Evolutionary conservation across 1,140 invertebrate species (phyloP).

Genomic region (Drosophila ercepeae): DNA sequence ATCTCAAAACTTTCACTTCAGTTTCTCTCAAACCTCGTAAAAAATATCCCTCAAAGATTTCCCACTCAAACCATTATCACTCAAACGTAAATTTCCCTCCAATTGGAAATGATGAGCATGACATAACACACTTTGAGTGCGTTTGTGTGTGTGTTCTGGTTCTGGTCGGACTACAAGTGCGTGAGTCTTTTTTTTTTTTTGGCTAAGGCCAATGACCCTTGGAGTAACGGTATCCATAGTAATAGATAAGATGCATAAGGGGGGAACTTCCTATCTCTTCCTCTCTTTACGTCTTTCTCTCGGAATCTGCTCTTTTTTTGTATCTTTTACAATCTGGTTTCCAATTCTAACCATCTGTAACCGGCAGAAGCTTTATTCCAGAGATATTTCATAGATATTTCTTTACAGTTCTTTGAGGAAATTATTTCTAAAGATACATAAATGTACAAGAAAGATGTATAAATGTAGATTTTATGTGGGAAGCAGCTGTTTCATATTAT

Average conservation of each 20-base stretch:
- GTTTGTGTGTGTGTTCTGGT: conserved; percentile 17
- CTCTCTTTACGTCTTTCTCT: conserved; percentile 1
- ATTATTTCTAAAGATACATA: not conserved
- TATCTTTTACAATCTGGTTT: conserved; percentile 14
- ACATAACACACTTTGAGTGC: conserved; percentile 66
- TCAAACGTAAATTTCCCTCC: conserved; percentile 33
- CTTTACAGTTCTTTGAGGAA: conserved; percentile 5
- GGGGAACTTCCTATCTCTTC: conserved; percentile 9
- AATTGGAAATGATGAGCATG: conserved; percentile 53
- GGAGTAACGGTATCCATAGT: conserved; percentile 78
- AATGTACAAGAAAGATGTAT: no score
- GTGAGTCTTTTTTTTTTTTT: conserved; percentile 18
- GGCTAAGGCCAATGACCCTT: conserved; percentile 67
- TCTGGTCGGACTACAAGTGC: conserved; percentile 54
- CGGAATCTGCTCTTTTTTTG: not conserved
- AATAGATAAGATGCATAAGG: conserved; percentile 67
- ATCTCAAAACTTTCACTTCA: conserved; percentile 1
- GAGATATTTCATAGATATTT: conserved; percentile 2
- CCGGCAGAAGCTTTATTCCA: conserved; percentile 21
- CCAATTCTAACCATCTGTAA: conserved; percentile 13
- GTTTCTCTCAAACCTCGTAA: not conserved
- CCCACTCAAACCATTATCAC: conserved; percentile 39
- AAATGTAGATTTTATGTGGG: no score
- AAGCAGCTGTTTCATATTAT: no score
- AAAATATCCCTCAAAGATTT: conserved; percentile 15